These are phyloP conservation scores for Hoplostethus atlanticus DNA, from an alignment of 2,797 vertebrate species.

Conservation along the genomic window DNA sequence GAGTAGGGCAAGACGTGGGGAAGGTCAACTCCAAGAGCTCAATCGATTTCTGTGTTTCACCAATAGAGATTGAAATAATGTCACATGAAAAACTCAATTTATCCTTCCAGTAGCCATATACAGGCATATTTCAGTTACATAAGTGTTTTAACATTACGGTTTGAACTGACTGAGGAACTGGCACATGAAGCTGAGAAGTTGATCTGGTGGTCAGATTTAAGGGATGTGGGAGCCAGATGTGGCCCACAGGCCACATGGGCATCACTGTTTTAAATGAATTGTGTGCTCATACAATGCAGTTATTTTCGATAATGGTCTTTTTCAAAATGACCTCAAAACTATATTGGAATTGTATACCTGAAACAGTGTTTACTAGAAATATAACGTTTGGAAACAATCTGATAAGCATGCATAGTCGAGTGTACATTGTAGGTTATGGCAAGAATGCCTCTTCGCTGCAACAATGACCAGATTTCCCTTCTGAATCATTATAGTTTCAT, in stretches of 20 bases:
- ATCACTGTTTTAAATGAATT: constrained; percentile 42
- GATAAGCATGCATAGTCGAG: neutral
- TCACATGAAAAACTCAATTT: constrained; percentile 10
- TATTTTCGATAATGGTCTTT: constrained; percentile 1
- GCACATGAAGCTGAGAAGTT: constrained; percentile 37
- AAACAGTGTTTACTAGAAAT: neutral
- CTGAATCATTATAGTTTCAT: neutral
- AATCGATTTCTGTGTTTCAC: neutral
- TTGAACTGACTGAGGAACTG: constrained; percentile 14
- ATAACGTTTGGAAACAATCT: neutral
- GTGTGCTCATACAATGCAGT: neutral
- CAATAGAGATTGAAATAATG: neutral
- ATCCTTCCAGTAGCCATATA: neutral
- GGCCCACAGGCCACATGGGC: constrained; percentile 29
- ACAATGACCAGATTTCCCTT: neutral
- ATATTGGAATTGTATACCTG: too few relatives aligned
- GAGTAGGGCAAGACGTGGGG: constrained; percentile 26
- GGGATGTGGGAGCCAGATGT: constrained; percentile 52
- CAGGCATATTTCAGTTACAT: constrained; percentile 27
- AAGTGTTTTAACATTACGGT: constrained; percentile 28
- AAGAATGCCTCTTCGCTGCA: neutral
- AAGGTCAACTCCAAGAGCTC: constrained; percentile 5
- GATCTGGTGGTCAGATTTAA: constrained; percentile 42
- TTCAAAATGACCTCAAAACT: neutral
- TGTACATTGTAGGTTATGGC: neutral